Evolutionary conservation across 2,888 invertebrate genomes (phyloP).

Genomic region (Drosophila parthenogenetica): DNA sequence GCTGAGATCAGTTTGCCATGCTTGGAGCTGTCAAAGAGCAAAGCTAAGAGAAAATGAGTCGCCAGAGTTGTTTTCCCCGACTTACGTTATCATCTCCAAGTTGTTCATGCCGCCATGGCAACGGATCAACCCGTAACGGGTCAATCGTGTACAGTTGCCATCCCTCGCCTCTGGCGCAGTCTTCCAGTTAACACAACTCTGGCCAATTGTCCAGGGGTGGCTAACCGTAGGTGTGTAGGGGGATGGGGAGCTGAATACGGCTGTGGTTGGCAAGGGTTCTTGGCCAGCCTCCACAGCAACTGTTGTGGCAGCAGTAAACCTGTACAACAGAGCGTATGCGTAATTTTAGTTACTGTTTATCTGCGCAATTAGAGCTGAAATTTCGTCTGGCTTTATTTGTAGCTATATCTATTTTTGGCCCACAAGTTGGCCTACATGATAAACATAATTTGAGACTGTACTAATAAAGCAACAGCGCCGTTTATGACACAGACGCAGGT

Average conservation of each 20-base stretch:
- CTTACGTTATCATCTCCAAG: conserved; percentile 70
- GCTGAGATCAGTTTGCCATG: conserved; percentile 35
- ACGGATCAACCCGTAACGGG: conserved; percentile 68
- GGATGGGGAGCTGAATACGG: background rate
- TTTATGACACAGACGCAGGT: background rate
- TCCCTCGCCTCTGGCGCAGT: conserved; percentile 73
- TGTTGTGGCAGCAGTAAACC: background rate
- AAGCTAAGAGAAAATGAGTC: background rate
- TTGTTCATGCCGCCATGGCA: conserved; percentile 83
- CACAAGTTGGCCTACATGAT: conserved; percentile 25
- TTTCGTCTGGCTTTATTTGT: background rate
- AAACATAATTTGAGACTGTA: conserved; percentile 17
- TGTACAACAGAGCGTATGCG: conserved; percentile 17
- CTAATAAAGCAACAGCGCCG: background rate
- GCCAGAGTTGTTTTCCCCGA: background rate
- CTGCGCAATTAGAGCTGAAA: conserved; percentile 28
- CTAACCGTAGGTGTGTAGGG: background rate
- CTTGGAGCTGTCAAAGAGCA: conserved; percentile 42
- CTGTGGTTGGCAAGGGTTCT: conserved; percentile 5
- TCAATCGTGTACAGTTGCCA: conserved; percentile 79
- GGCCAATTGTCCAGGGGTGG: background rate
- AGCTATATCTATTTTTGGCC: conserved; percentile 30
- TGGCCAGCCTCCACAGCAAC: background rate
- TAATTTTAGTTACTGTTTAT: conserved; percentile 24
- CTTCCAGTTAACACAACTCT: conserved; percentile 79